Evolutionary conservation across 1,140 invertebrate species (phyloP), one percentile per base, ranked within the genome.

Genomic region (Drosophila repleta): DNA sequence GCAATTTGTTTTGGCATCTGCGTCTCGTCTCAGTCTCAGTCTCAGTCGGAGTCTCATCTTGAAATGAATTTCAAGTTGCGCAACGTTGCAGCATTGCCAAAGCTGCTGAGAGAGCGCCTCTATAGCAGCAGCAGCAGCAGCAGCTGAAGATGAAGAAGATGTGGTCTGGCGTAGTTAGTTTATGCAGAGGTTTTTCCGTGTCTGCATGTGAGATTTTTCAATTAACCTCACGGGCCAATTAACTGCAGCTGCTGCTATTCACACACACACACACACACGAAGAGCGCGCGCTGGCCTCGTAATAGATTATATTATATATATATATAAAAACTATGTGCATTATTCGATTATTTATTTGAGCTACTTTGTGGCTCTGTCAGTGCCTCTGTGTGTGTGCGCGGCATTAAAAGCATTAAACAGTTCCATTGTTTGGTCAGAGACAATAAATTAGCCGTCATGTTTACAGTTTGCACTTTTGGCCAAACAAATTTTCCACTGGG

Each of bases 1-100:
- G 74, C 81, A 84, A 85, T 84, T 84, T 64, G 49, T 56, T 64
- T 82, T 81, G 73, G 82, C 81, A 76, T 67, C 80, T 79, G 69
- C 69, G 55, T 43, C 15, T 21, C 45, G 10, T 64, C 79, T 53
- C 75, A 35, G 76, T 6, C 29, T 29, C 7, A 29, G 29, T 10
- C 29, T 24, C 24, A 3, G 29, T 8, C 24, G 13, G 61, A 75
- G 57, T 56, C 46, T 37, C 75, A 73, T 52, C 73, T 74, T 24
- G 43, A 71, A 65, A 65, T 65, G 61, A 45, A 65, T 65, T 71
- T 35, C 71, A 46, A 79, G 80, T 85, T 84, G 77, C 68, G 53
- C 64, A 73, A 68, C 64, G 60, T 24, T 29, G 41, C 49, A 51
- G 41, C 49, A 51, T 71, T 71, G 62, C 68, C 53, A 57, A 46